phyloP scores from a whole-genome alignment of 2,797 vertebrate species.

The Takifugu rubripes region DNA sequence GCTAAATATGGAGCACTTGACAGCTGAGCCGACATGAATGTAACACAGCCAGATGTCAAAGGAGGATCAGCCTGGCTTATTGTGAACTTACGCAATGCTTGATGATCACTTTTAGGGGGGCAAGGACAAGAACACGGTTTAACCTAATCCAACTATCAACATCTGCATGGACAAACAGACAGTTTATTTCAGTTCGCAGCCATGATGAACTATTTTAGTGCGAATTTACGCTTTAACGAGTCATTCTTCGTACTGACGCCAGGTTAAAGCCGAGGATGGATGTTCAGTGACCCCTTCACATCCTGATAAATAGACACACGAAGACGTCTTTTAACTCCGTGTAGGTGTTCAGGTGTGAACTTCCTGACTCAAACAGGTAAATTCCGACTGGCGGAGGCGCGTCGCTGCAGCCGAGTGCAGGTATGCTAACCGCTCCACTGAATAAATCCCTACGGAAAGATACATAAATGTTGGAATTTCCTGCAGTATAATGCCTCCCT shows the following conservation, averaged over 20 bases:
- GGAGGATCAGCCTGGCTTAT: constrained; percentile 22
- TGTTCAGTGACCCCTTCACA: background rate
- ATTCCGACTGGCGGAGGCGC: too few species aligned
- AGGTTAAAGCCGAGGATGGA: background rate
- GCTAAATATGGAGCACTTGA: constrained; percentile 18
- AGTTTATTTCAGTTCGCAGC: too few species aligned
- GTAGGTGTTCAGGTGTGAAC: background rate
- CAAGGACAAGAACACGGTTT: constrained; percentile 21
- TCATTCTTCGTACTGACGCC: background rate
- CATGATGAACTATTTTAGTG: background rate
- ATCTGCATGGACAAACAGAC: constrained; percentile 31
- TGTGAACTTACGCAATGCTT: constrained; percentile 15
- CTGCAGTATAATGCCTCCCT: too few species aligned
- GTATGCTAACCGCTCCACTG: constrained; percentile 24
- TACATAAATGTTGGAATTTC: too few species aligned
- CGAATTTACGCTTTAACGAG: background rate
- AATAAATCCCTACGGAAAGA: background rate
- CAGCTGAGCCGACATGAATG: constrained; percentile 6
- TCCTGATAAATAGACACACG: background rate
- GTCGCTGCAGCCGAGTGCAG: background rate
- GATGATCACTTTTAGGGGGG: constrained; percentile 12
- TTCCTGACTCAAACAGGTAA: background rate
- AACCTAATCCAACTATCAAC: constrained; percentile 31
- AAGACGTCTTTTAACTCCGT: background rate
- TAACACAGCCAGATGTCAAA: constrained; percentile 5